phyloP scores from a whole-genome alignment of 2,888 invertebrate genomes.

The Cephalotes varians region DNA sequence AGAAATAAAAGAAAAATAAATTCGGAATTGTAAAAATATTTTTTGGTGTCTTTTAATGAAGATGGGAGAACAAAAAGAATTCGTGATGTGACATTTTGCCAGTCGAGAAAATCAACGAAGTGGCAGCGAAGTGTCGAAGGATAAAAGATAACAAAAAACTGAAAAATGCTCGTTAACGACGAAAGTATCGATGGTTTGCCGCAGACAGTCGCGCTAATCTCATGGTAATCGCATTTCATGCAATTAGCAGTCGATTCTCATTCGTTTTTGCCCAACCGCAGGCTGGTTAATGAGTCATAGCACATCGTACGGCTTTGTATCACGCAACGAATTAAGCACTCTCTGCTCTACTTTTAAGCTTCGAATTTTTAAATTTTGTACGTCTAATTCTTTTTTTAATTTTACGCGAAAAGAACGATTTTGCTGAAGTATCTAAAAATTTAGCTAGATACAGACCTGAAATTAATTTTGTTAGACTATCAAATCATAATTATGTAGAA shows the following conservation, averaged over 20 bases:
- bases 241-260: constrained; percentile 68
- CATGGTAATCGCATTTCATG: constrained; percentile 65
- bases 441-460: too few species aligned
- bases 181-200: constrained; percentile 53
- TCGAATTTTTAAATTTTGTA: background rate
- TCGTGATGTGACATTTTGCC: constrained; percentile 3
- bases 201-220: constrained; percentile 61
- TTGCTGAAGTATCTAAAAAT: too few species aligned
- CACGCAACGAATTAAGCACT: background rate
- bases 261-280: constrained; percentile 42
- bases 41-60: constrained; percentile 24
- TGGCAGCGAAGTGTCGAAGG: background rate
- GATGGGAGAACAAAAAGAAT: background rate
- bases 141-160: background rate
- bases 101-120: constrained; percentile 2
- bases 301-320: background rate
- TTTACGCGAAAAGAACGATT: too few species aligned
- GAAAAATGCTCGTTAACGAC: constrained; percentile 41
- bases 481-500: too few species aligned
- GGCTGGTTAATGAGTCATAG: background rate
- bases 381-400: background rate
- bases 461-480: too few species aligned
- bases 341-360: background rate
- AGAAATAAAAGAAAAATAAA: constrained; percentile 8
- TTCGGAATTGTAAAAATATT: background rate